Evolutionary conservation across 1,140 invertebrate genomes (phyloP).

Genomic region (Eriosoma lanigerum): DNA sequence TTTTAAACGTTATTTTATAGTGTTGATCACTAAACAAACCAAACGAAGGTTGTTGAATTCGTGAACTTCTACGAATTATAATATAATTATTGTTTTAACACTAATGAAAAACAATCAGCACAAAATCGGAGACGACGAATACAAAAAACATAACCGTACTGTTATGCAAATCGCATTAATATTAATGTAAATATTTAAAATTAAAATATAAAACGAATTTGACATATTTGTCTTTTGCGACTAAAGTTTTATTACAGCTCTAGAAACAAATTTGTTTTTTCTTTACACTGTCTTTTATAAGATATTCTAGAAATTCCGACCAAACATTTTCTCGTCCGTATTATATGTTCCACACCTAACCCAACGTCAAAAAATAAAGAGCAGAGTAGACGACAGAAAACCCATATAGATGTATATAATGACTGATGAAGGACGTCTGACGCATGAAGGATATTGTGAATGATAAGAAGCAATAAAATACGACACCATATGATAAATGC

Average conservation of each 20-base stretch:
- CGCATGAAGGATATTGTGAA: slow-evolving; percentile 31
- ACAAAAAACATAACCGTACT: not conserved
- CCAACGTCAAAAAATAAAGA: not conserved
- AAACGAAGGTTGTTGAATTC: too few relatives aligned
- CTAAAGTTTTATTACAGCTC: not conserved
- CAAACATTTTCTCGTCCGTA: not conserved
- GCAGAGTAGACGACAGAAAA: not conserved
- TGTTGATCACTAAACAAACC: too few relatives aligned
- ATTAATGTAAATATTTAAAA: not conserved
- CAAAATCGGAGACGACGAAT: too few relatives aligned
- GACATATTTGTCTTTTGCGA: not conserved
- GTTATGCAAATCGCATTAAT: not conserved
- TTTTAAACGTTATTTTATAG: too few relatives aligned
- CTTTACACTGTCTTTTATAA: not conserved
- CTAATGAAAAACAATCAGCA: too few relatives aligned
- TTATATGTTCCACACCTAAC: not conserved
- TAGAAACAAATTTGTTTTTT: not conserved
- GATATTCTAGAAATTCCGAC: not conserved
- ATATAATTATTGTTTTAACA: too few relatives aligned
- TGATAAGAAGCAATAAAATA: slow-evolving; percentile 45
- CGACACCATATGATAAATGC: slow-evolving; percentile 32
- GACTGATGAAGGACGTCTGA: slow-evolving; percentile 41
- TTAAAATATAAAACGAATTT: not conserved
- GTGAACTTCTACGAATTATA: too few relatives aligned
- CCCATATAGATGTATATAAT: slow-evolving; percentile 9